These are phyloP conservation scores for Xyrauchen texanus DNA, from an alignment of 2,113 vertebrate genomes.

Conservation along the genomic window DNA sequence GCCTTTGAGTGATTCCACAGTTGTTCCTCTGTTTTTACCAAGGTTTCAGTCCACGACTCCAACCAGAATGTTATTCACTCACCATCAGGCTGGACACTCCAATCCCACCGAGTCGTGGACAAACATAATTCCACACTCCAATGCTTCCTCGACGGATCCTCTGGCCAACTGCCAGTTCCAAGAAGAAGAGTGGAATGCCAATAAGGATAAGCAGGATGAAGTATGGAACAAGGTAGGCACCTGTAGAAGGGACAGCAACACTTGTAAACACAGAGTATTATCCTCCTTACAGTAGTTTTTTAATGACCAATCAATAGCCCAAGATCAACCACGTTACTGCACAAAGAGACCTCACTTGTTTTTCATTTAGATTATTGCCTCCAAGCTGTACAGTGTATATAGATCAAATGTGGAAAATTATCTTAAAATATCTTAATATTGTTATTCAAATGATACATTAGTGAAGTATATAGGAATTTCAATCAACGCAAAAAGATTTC, in stretches of 20 bases:
- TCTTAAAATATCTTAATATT: no score
- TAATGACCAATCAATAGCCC: constrained; percentile 1
- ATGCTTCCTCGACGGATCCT: constrained; percentile 94
- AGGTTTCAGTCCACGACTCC: not conserved
- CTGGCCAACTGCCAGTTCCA: constrained; percentile 96
- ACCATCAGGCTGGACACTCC: constrained; percentile 95
- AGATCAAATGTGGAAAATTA: no score
- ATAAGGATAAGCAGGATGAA: constrained; percentile 93
- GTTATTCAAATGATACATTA: no score
- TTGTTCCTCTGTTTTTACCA: not conserved
- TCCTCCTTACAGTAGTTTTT: not conserved
- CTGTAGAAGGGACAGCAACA: constrained; percentile 65
- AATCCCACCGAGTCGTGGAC: constrained; percentile 89
- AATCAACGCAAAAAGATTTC: no score
- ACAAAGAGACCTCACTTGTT: not conserved
- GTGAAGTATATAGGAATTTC: no score
- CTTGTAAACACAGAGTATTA: constrained; percentile 2
- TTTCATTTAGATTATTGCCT: no score
- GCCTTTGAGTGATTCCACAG: no score
- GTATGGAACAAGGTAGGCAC: constrained; percentile 95
- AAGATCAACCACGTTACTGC: constrained; percentile 6
- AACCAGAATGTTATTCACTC: constrained; percentile 55
- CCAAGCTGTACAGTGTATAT: no score
- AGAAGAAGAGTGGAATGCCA: constrained; percentile 94
- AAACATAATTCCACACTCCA: constrained; percentile 96